Evolutionary conservation across 2,113 vertebrate species (phyloP), one percentile per base, ranked within the genome.

Genomic region (Hirundichthys speculiger): DNA sequence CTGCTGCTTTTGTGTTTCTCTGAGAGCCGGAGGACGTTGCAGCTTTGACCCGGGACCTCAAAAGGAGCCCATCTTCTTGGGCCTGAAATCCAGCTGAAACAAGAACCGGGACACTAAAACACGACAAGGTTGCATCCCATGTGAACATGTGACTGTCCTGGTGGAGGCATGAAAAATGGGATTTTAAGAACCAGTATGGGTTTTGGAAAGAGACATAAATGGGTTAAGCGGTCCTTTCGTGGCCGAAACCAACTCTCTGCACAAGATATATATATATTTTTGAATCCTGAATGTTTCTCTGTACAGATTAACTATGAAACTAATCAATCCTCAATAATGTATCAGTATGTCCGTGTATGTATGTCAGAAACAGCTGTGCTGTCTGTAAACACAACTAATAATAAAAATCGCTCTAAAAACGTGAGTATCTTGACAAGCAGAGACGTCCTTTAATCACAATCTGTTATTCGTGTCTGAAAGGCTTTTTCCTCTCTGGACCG

Each of bases 321-420:
- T 80, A 84, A 85, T 83, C 77, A 77, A 40, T 75, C 45, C 66
- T 27, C 6, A 34, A 46, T 25, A 59, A 43, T 77, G 51, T 82
- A 38, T 77, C 42, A 18, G 42, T 78, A 18, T 79, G 58, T 74
- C 21, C 72, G 20, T 64, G 22, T 41, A 38, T 34, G 30, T 34
- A 58, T 78, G 53, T 76, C 30, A 69, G 40, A 82, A 86, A 84
- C 90, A 91, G 90, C 90, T 90, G 89, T 75, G 89, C 86, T 92
- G 62, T 91, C 59, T 85, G 75, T 77, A 81, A 85, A 87, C 83
- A 68, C 48, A 59, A 78, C 73, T 76, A 76, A 84, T 73, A 91
- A 89, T 84, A 90, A 88, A 86, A 78, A 46, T 39, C 45, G 3
- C 54, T 65, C 10, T 11, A 45, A 49, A 78, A 68, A 40, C 2